Conservation (phyloP, 2,797 vertebrate genomes). For the Gila robusta region DNA sequence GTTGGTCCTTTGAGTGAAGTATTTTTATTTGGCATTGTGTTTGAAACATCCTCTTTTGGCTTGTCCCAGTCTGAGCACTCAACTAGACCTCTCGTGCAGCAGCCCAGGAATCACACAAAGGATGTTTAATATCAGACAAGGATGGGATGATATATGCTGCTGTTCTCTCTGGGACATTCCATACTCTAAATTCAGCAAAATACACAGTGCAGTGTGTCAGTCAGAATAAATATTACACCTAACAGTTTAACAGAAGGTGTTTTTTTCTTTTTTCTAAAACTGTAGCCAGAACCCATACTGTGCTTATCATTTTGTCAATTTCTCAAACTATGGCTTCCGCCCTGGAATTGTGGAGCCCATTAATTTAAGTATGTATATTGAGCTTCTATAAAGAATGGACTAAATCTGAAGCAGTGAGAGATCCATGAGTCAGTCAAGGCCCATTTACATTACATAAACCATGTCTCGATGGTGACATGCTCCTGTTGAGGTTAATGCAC, state of each 20-base stretch:
- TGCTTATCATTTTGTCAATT: not conserved
- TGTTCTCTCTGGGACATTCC: not conserved
- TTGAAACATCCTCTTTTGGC: slow-evolving; percentile 13
- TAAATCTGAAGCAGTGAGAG: not conserved
- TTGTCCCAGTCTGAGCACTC: not conserved
- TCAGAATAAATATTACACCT: not conserved
- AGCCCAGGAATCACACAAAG: slow-evolving; percentile 20
- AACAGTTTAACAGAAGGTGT: not conserved
- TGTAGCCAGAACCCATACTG: not conserved
- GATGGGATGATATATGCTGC: not conserved
- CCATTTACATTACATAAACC: slow-evolving; percentile 4
- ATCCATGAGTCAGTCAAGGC: not conserved
- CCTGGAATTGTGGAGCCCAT: not conserved
- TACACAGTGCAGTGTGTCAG: not conserved
- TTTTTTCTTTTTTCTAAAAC: not conserved
- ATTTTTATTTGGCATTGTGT: slow-evolving; percentile 26
- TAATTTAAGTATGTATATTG: slow-evolving; percentile 8
- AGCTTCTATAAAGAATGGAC: not conserved
- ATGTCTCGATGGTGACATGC: not conserved
- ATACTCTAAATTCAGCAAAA: not conserved
- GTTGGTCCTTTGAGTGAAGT: not conserved
- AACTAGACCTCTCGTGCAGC: not conserved
- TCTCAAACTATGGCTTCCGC: not conserved
- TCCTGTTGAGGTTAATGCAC: not conserved
- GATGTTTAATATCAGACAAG: slow-evolving; percentile 10